Evolutionary conservation across 2,888 invertebrate genomes (phyloP).

Genomic region (Craniophora ligustri): DNA sequence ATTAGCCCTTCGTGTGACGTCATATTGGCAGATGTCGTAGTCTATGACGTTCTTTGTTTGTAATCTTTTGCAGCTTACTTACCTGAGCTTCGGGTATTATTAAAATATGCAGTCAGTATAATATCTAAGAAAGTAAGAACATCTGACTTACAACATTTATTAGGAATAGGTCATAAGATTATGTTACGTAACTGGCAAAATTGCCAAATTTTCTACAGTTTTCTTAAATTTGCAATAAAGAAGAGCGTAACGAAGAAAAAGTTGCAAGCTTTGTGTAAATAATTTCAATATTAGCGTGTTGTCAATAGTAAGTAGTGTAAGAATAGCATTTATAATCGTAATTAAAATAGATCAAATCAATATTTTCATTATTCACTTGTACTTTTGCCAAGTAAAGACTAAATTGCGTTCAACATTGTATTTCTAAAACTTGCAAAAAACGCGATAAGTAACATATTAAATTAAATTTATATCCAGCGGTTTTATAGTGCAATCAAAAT

Average conservation of each 20-base stretch:
- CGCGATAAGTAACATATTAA: conserved; percentile 26
- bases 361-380: too few relatives aligned
- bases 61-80: conserved; percentile 11
- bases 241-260: background rate
- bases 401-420: too few relatives aligned
- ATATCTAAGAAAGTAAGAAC: too few relatives aligned
- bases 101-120: too few relatives aligned
- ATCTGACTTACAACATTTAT: too few relatives aligned
- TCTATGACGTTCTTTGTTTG: background rate
- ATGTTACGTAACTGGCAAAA: background rate
- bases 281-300: background rate
- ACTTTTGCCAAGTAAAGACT: background rate
- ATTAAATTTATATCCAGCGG: conserved; percentile 41
- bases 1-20: conserved; percentile 20
- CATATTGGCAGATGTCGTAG: background rate
- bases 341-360: background rate
- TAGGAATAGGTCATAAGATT: too few relatives aligned
- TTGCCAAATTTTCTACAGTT: background rate
- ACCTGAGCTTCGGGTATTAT: too few relatives aligned
- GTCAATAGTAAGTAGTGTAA: background rate
- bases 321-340: background rate
- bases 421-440: background rate
- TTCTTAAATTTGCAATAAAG: background rate
- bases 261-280: conserved; percentile 5
- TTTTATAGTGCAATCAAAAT: conserved; percentile 47